A percentile compares a stretch with the other conserved stretches of the same genome.
These are phyloP conservation scores for Aegithalos caudatus DNA, from an alignment of 2,113 vertebrate species.

Conservation along the genomic window DNA sequence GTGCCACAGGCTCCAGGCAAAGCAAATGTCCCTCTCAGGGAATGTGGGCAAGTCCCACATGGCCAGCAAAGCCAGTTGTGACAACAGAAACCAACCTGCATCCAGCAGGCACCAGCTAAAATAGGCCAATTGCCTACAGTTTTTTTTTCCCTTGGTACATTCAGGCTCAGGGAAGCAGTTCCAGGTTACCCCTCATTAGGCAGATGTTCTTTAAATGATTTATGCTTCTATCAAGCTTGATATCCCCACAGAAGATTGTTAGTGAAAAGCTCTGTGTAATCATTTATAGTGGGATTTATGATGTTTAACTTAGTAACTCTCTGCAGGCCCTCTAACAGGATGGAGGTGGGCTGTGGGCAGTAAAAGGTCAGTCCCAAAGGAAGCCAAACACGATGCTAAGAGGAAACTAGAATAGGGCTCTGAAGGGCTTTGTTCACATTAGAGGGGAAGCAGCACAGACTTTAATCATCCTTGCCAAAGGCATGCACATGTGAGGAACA, in stretches of 20 bases:
- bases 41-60: accelerated
- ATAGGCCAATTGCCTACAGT: neutral
- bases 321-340: slow-evolving; percentile 46
- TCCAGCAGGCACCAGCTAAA: neutral
- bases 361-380: slow-evolving; percentile 44
- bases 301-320: slow-evolving; percentile 62
- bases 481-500: neutral
- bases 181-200: slow-evolving; percentile 59
- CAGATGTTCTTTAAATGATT: slow-evolving; percentile 67
- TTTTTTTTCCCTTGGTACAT: neutral
- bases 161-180: slow-evolving; percentile 32
- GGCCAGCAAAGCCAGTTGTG: neutral
- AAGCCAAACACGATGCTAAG: neutral
- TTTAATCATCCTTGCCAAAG: slow-evolving; percentile 30
- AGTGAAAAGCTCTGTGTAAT: slow-evolving; percentile 70
- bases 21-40: neutral
- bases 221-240: slow-evolving; percentile 64
- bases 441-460: slow-evolving; percentile 34
- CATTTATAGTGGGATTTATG: slow-evolving; percentile 68
- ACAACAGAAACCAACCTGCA: neutral
- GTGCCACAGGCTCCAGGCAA: neutral
- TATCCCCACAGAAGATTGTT: slow-evolving; percentile 65
- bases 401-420: slow-evolving; percentile 23
- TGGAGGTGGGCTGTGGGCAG: slow-evolving; percentile 49
- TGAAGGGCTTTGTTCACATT: slow-evolving; percentile 29